Evolutionary conservation across 2,888 invertebrate genomes (phyloP).

Genomic region (Onchidella celtica): DNA sequence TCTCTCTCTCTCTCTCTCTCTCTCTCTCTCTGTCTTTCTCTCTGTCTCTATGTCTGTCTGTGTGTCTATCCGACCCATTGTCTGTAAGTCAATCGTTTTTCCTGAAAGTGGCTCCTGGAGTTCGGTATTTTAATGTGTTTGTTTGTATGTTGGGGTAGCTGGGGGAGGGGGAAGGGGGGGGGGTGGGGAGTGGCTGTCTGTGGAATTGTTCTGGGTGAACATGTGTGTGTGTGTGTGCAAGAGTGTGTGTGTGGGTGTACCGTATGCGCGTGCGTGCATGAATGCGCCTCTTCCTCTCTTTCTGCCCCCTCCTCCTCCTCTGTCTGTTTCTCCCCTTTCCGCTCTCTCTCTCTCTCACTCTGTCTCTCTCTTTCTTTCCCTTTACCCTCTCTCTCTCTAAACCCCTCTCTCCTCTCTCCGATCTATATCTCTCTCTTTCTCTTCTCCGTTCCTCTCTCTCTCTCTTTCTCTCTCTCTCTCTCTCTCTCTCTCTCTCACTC

Average conservation of each 20-base stretch:
- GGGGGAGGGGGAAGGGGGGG: background rate
- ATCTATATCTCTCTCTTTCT: background rate
- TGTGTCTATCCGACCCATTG: no score
- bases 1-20: no score
- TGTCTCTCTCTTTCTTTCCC: background rate
- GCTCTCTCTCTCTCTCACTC: background rate
- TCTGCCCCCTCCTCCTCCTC: background rate
- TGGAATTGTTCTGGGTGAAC: no score
- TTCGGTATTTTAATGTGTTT: background rate
- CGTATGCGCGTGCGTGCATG: no score
- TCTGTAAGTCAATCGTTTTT: no score
- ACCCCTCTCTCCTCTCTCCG: background rate
- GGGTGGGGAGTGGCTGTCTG: no score
- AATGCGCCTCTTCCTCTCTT: constrained; percentile 1
- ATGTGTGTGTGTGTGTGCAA: no score
- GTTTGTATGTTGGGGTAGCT: background rate
- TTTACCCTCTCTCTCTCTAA: background rate
- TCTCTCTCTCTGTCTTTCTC: no score
- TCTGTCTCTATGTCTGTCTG: no score
- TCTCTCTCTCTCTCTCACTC: constrained; percentile 6
- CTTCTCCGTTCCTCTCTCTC: background rate
- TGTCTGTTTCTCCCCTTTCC: background rate
- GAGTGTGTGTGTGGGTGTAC: no score
- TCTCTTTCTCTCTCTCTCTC: constrained; percentile 5
- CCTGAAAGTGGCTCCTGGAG: no score